A percentile compares a stretch with the other conserved stretches of the same genome.
Evolutionary conservation across 2,113 vertebrate species (phyloP).

Genomic region (Monopterus albus): DNA sequence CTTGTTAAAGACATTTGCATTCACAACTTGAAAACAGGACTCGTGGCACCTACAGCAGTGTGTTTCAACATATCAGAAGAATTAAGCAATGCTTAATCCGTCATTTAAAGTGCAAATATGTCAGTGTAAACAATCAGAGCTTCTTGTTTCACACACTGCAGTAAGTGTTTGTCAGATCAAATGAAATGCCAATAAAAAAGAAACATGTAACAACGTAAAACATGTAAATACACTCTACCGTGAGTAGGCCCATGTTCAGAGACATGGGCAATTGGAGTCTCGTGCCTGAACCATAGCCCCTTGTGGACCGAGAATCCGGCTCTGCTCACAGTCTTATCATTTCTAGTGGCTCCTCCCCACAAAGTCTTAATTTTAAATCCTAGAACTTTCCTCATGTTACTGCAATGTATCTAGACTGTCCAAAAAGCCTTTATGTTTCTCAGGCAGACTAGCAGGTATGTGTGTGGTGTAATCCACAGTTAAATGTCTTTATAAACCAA

Average conservation of each 20-base stretch:
- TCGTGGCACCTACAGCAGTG: constrained; percentile 79
- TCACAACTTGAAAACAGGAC: constrained; percentile 76
- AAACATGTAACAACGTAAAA: constrained; percentile 80
- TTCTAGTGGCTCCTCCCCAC: constrained; percentile 73
- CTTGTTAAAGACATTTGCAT: constrained; percentile 76
- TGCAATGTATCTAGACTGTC: constrained; percentile 71
- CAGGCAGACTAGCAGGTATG: constrained; percentile 90
- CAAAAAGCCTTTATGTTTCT: constrained; percentile 89
- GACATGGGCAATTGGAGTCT: constrained; percentile 64
- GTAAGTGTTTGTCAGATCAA: constrained; percentile 76
- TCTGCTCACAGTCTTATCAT: constrained; percentile 85
- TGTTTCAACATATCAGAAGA: constrained; percentile 32
- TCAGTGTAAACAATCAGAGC: constrained; percentile 12
- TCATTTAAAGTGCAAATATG: constrained; percentile 17
- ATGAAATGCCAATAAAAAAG: constrained; percentile 73
- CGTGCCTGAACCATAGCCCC: constrained; percentile 87
- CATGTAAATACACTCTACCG: constrained; percentile 82
- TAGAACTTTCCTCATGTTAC: constrained; percentile 86
- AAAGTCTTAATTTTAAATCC: constrained; percentile 75
- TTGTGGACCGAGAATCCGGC: constrained; percentile 86
- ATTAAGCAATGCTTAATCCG: constrained; percentile 23
- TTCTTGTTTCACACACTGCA: constrained; percentile 70
- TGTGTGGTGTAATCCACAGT: constrained; percentile 89
- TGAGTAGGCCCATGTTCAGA: constrained; percentile 84
- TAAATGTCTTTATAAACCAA: constrained; percentile 84